Conservation (phyloP, 2,113 vertebrate genomes). For the Cyanocitta stelleri region DNA sequence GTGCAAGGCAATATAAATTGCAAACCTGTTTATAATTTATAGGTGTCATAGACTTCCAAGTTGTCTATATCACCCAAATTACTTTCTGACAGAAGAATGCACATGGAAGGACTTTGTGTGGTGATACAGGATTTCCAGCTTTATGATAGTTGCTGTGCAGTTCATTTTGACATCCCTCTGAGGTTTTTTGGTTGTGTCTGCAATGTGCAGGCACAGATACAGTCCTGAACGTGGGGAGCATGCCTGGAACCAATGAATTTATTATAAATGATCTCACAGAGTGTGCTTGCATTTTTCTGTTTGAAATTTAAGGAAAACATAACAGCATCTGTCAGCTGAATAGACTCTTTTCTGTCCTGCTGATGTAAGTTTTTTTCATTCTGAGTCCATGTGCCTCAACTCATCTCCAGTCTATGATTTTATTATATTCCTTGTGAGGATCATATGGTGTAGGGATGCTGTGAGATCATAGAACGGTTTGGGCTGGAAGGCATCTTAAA, state of each 20-base stretch:
- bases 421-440: background rate
- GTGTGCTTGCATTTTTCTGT: background rate
- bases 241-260: background rate
- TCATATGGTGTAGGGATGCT: background rate
- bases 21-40: background rate
- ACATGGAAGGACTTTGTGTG: background rate
- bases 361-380: background rate
- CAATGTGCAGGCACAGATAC: background rate
- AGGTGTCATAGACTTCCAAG: background rate
- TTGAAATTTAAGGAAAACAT: background rate
- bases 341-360: background rate
- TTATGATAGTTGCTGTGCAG: background rate
- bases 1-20: background rate
- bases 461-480: background rate
- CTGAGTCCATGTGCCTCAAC: background rate
- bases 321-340: background rate
- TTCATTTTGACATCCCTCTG: background rate
- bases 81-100: background rate
- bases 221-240: background rate
- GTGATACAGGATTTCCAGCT: background rate
- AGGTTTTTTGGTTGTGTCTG: background rate
- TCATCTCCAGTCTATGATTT: background rate
- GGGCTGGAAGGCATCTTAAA: background rate
- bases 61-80: background rate
- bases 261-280: background rate